Evolutionary conservation across 2,797 vertebrate genomes (phyloP).

Genomic region (Alectoris magna): DNA sequence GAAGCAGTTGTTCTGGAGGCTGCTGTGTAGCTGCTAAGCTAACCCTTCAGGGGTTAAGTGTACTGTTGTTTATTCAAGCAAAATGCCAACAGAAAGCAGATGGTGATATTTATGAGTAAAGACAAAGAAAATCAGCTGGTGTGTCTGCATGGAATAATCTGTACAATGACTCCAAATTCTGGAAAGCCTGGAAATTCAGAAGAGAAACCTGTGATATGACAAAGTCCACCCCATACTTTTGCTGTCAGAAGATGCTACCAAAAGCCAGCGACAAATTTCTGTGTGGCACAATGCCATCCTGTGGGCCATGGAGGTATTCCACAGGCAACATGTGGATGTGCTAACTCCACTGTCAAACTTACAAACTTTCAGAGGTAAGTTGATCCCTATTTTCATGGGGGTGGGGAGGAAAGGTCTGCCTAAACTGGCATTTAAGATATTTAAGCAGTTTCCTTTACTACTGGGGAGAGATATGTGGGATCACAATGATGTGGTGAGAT

Average conservation of each 20-base stretch:
- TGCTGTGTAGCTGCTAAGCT: background rate
- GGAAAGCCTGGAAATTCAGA: background rate
- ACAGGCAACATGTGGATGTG: no score
- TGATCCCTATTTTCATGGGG: rapidly evolving
- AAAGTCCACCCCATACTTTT: background rate
- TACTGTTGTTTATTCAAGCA: background rate
- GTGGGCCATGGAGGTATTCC: background rate
- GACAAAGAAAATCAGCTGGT: background rate
- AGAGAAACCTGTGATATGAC: background rate
- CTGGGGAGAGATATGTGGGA: background rate
- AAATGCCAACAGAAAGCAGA: background rate
- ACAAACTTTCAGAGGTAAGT: background rate
- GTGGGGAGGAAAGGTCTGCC: background rate
- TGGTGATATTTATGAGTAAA: background rate
- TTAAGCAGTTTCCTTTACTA: background rate
- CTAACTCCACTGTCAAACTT: background rate
- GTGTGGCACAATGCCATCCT: constrained; percentile 25
- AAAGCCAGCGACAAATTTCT: background rate
- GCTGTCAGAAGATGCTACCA: rapidly evolving
- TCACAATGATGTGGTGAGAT: background rate
- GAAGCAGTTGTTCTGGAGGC: background rate
- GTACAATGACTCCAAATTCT: background rate
- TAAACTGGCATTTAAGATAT: background rate
- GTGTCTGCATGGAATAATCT: background rate
- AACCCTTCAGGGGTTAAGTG: background rate